Percentiles rank a stretch among this genome's conserved stretches.
Conservation (phyloP, 2,113 vertebrate species). For the Antidorcas marsupialis region DNA sequence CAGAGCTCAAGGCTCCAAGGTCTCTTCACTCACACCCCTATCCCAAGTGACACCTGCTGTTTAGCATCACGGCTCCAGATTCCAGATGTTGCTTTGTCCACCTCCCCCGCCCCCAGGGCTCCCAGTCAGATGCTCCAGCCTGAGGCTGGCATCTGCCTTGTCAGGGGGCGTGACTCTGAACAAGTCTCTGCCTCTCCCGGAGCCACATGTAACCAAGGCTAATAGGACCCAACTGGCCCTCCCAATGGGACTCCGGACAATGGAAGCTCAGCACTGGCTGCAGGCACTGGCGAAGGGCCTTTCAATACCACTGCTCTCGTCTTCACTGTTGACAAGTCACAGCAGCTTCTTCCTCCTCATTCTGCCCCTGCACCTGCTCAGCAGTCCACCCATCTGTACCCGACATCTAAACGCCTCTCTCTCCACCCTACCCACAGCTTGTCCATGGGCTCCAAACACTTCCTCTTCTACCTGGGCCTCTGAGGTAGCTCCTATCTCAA, state of each 20-base stretch:
- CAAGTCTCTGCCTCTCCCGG: accelerated
- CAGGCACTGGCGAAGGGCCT: neutral
- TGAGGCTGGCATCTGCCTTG: neutral
- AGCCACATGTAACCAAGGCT: neutral
- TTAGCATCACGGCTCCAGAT: neutral
- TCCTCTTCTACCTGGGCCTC: neutral
- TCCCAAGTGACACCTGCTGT: neutral
- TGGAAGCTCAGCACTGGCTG: accelerated
- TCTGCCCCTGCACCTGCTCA: neutral
- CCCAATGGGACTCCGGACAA: too few species aligned
- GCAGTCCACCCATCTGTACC: neutral
- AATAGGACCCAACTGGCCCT: neutral
- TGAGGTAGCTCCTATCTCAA: neutral
- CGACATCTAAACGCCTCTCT: neutral
- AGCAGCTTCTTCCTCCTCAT: neutral
- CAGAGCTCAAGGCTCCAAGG: neutral
- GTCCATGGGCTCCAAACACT: neutral
- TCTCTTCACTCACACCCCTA: neutral
- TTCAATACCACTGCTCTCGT: neutral
- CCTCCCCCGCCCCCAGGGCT: accelerated
- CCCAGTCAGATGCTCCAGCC: accelerated
- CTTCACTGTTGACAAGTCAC: neutral
- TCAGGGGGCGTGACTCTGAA: neutral
- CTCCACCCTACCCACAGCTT: accelerated
- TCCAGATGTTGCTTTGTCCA: neutral